phyloP scores from a whole-genome alignment of 2,888 invertebrate genomes.

The Ophion costatus region DNA sequence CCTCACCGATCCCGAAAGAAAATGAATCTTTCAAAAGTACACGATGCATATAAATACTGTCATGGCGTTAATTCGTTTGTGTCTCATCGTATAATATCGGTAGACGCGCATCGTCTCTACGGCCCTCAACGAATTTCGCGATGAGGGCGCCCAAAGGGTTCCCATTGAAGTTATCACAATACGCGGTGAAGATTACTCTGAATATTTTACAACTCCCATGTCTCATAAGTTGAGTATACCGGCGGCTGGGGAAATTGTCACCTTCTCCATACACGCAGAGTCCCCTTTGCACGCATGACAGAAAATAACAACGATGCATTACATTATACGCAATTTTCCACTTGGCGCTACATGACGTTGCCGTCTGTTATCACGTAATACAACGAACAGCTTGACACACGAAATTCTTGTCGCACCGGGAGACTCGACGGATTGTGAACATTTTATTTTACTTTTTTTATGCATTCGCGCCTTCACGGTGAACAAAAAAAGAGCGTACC shows the following conservation, averaged over 20 bases:
- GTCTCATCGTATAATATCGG: slow-evolving; percentile 1
- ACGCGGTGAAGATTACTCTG: slow-evolving; percentile 31
- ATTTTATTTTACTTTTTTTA: no score
- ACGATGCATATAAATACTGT: background rate
- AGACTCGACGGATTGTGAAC: no score
- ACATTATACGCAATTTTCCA: slow-evolving; percentile 16
- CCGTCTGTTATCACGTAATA: background rate
- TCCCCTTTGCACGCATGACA: background rate
- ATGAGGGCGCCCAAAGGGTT: background rate
- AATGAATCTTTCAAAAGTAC: background rate
- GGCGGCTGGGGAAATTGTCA: slow-evolving; percentile 42
- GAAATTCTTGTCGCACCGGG: background rate
- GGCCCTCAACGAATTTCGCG: slow-evolving; percentile 38
- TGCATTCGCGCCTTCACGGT: no score
- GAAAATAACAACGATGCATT: slow-evolving; percentile 32
- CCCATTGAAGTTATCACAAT: slow-evolving; percentile 52
- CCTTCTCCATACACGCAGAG: slow-evolving; percentile 37
- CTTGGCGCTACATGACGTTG: background rate
- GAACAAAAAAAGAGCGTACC: no score
- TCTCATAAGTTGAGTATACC: slow-evolving; percentile 58
- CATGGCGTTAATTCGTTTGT: background rate
- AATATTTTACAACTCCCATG: slow-evolving; percentile 57
- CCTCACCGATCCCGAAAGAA: background rate
- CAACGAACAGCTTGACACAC: background rate
- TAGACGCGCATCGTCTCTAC: background rate